phyloP scores from a whole-genome alignment of 1,140 invertebrate genomes.

The Temnothorax longispinosus region DNA sequence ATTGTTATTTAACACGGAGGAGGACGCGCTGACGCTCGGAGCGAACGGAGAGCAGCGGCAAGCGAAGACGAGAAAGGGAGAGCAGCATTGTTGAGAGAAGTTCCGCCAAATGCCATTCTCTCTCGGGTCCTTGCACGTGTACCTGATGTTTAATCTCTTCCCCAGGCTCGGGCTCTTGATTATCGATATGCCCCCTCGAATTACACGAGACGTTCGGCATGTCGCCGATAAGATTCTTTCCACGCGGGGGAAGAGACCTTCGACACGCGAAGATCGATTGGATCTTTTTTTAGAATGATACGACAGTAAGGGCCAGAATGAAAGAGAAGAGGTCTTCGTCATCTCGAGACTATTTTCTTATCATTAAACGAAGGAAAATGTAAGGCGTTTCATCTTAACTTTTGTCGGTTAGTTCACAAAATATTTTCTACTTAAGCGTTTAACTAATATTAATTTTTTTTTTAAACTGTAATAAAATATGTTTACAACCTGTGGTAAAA shows the following conservation, averaged over 20 bases:
- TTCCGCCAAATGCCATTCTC: slow-evolving; percentile 74
- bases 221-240: slow-evolving; percentile 25
- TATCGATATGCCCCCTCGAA: slow-evolving; percentile 34
- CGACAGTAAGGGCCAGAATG: not conserved
- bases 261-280: slow-evolving; percentile 32
- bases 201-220: slow-evolving; percentile 1
- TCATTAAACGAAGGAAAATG: not conserved
- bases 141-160: slow-evolving; percentile 43
- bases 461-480: not conserved
- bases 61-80: slow-evolving; percentile 32
- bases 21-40: slow-evolving; percentile 16
- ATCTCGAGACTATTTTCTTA: not conserved
- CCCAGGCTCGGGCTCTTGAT: slow-evolving; percentile 17
- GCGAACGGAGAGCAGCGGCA: slow-evolving; percentile 2
- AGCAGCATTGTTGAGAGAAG: slow-evolving; percentile 69
- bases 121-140: slow-evolving; percentile 26
- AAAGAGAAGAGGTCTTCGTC: not conserved
- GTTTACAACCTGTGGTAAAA: not conserved
- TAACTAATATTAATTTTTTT: not conserved
- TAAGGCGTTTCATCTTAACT: not conserved
- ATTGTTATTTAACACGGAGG: slow-evolving; percentile 78
- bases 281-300: not conserved
- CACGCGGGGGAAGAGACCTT: not conserved
- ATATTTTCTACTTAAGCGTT: not conserved
- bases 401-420: not conserved